Evolutionary conservation across 2,113 vertebrate species (phyloP).

Genomic region (Columba livia): DNA sequence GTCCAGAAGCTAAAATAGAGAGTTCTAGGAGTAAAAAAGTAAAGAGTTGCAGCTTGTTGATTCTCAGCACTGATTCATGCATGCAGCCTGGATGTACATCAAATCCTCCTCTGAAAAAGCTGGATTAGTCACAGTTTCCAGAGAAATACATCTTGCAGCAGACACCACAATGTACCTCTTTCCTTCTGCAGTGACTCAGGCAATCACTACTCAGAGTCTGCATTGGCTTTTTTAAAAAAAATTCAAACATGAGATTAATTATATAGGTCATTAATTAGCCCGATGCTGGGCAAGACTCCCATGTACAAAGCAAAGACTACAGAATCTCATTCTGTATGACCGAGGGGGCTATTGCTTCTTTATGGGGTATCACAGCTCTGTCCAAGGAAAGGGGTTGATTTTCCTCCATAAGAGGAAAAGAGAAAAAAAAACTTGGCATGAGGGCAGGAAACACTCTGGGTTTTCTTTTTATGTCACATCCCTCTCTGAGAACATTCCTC

Average conservation of each 20-base stretch:
- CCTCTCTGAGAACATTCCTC: not conserved
- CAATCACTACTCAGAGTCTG: not conserved
- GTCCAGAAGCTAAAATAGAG: not conserved
- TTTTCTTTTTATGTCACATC: conserved; percentile 18
- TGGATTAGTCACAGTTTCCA: conserved; percentile 37
- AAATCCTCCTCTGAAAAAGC: not conserved
- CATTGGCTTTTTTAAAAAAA: not conserved
- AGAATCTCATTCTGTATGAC: not conserved
- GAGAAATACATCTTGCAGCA: conserved; percentile 5
- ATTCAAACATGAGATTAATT: not conserved
- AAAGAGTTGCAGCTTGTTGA: not conserved
- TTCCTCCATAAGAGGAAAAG: not conserved
- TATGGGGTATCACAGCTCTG: not conserved
- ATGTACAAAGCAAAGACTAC: not conserved
- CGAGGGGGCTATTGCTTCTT: not conserved
- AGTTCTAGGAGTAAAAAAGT: not conserved
- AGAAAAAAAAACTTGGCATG: not conserved
- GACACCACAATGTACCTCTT: not conserved
- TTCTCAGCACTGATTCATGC: conserved; percentile 14
- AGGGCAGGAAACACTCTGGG: not conserved
- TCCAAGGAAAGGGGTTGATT: not conserved
- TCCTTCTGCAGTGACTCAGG: conserved; percentile 7
- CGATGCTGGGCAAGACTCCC: not conserved
- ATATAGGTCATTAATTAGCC: not conserved
- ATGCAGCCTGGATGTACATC: not conserved